Base-by-base conservation (phyloP, 2,888 invertebrate species). In the Drosophila anomalata region DNA sequence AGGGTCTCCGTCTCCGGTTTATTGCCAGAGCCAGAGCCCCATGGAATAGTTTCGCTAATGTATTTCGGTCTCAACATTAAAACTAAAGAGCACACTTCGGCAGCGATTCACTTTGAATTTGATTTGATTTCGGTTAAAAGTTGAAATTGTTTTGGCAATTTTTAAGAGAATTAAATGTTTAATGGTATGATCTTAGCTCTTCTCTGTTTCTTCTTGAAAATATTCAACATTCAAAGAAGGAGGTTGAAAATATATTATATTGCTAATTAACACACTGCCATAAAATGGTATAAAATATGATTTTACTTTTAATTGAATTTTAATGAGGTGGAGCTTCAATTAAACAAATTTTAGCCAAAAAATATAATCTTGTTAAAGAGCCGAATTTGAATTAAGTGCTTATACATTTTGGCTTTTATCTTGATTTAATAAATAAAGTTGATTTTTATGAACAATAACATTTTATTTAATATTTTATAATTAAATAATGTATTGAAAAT, bases 11-110 rank as follows among this genome's bases (percentile, higher is more conserved):
- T 44, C 11, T 9, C 9, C 29, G 63, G 62, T 78, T 77, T 70
- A 79, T 67, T 51, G 59, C 60, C 42, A 48, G 17, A 17, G 17
- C 17, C 17, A 1, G 17, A 17, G 71, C 29, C 54, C 47, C 31
- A 48, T 48, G 54, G 39, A 74, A 79, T 85, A 82, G 85, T 81
- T 81, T 70, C 42, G 61, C 58, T 52, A 63, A 77, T 70, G 62
- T 50, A 55, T 70, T 71, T 58, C 33, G 36, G 46, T 39, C 29
- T 22, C 12, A 14, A 14, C 44, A 67, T 51, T 69, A 51, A 44
- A 52, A 41, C 51, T 50, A 46, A 63, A 36, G 33, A 42, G 55
- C 22, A 22, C 36, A 39, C 47, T 48, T 53, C 12, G 33, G n/a
- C 24, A 44, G n/a, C 44, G 57, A 62, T 53, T 63, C 41, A 17